These are phyloP conservation scores for Drosophila kepulauana DNA, from an alignment of 1,140 invertebrate species.

Conservation along the genomic window DNA sequence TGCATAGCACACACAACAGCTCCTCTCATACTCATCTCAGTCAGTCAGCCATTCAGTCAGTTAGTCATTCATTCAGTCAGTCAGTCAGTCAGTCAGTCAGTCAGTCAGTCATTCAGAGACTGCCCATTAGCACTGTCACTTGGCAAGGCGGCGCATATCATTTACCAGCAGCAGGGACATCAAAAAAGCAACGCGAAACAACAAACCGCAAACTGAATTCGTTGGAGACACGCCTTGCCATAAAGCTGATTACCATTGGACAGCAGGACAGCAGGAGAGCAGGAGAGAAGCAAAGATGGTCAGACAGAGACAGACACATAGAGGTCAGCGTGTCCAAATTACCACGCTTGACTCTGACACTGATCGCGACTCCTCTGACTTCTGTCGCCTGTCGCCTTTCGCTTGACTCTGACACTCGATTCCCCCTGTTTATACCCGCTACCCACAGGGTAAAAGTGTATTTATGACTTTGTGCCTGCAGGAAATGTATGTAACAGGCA, in stretches of 20 bases:
- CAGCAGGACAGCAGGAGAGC: too few relatives aligned
- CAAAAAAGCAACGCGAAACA: conserved; percentile 27
- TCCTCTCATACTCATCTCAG: not conserved
- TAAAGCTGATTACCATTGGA: not conserved
- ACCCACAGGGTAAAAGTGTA: too few relatives aligned
- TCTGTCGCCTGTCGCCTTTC: not conserved
- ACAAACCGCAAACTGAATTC: conserved; percentile 24
- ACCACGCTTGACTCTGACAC: conserved; percentile 8
- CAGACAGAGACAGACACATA: conserved; percentile 11
- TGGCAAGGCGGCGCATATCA: conserved; percentile 59
- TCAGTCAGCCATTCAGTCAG: conserved; percentile 3
- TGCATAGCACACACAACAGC: conserved; percentile 2
- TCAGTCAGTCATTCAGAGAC: conserved; percentile 5
- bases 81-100: not conserved
- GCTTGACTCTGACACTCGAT: too few relatives aligned
- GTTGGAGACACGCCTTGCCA: not conserved
- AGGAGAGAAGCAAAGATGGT: not conserved
- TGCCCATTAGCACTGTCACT: conserved; percentile 63
- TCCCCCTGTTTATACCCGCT: too few relatives aligned
- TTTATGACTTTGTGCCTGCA: too few relatives aligned
- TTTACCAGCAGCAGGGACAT: conserved; percentile 56
- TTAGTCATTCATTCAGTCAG: conserved; percentile 2
- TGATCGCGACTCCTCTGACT: conserved; percentile 1
- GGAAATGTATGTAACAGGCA: too few relatives aligned
- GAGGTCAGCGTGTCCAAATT: conserved; percentile 36